Evolutionary conservation across 2,888 invertebrate species (phyloP).

Genomic region (Dexiosoma caninum): DNA sequence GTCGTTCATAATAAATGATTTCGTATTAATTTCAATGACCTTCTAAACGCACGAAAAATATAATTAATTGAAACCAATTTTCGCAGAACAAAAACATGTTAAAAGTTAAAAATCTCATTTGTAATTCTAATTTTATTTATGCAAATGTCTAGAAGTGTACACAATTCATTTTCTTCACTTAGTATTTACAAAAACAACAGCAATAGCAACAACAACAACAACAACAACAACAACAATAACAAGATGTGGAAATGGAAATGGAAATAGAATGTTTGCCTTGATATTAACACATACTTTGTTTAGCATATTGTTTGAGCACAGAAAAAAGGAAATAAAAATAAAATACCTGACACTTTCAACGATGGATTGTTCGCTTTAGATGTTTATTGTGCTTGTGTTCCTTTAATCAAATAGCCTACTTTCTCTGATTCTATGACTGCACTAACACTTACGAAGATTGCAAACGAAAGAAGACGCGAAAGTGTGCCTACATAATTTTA

Average conservation of each 20-base stretch:
- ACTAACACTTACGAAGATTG: too few species aligned
- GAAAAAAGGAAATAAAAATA: background rate
- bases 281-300: conserved; percentile 48
- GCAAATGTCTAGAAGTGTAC: background rate
- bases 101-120: conserved; percentile 52
- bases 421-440: too few species aligned
- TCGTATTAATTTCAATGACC: conserved; percentile 52
- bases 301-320: background rate
- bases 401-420: conserved; percentile 30
- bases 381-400: background rate
- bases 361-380: background rate
- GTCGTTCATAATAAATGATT: conserved; percentile 37
- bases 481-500: too few species aligned
- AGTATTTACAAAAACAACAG: conserved; percentile 25
- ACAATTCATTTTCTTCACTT: conserved; percentile 8
- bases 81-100: conserved; percentile 38
- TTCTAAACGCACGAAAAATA: conserved; percentile 34
- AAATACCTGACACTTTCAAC: conserved; percentile 27
- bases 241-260: background rate
- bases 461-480: background rate
- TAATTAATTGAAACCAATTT: conserved; percentile 49
- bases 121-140: conserved; percentile 49
- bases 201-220: conserved; percentile 32
- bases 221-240: conserved; percentile 26
- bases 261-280: conserved; percentile 2